These are phyloP conservation scores for Penaeus monodon DNA, from an alignment of 2,888 invertebrate genomes.

Conservation along the genomic window DNA sequence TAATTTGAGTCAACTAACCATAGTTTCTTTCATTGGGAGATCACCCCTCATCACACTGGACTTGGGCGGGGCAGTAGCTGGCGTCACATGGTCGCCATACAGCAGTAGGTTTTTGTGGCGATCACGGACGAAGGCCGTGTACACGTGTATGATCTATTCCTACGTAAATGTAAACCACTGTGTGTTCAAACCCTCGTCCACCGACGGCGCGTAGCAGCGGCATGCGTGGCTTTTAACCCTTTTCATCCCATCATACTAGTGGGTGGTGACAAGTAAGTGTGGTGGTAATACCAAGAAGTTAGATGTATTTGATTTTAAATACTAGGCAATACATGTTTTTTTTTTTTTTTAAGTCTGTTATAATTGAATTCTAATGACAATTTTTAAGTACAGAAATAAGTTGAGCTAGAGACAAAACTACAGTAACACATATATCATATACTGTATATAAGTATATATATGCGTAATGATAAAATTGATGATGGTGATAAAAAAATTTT, in stretches of 20 bases:
- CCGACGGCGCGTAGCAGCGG: slow-evolving; percentile 67
- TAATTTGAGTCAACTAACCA: too few relatives aligned
- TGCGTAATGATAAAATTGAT: too few relatives aligned
- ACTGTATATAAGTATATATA: too few relatives aligned
- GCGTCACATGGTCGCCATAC: slow-evolving; percentile 72
- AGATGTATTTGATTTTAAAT: neutral
- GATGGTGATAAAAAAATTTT: too few relatives aligned
- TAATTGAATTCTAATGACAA: too few relatives aligned
- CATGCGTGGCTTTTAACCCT: slow-evolving; percentile 70
- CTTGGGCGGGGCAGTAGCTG: slow-evolving; percentile 71
- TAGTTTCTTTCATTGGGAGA: slow-evolving; percentile 66
- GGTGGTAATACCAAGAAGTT: neutral
- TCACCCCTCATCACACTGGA: slow-evolving; percentile 72
- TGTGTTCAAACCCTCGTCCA: slow-evolving; percentile 53
- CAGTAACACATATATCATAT: too few relatives aligned
- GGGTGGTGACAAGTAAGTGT: slow-evolving; percentile 68
- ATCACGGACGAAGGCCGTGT: slow-evolving; percentile 70
- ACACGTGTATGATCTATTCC: slow-evolving; percentile 66
- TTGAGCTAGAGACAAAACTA: too few relatives aligned
- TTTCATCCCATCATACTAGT: slow-evolving; percentile 70
- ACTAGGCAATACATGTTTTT: too few relatives aligned
- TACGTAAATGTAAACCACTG: slow-evolving; percentile 78
- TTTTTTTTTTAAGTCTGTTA: too few relatives aligned
- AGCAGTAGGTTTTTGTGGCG: slow-evolving; percentile 73
- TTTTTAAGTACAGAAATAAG: too few relatives aligned